phyloP scores from a whole-genome alignment of 2,888 invertebrate genomes.

The Drosophila yooni region DNA sequence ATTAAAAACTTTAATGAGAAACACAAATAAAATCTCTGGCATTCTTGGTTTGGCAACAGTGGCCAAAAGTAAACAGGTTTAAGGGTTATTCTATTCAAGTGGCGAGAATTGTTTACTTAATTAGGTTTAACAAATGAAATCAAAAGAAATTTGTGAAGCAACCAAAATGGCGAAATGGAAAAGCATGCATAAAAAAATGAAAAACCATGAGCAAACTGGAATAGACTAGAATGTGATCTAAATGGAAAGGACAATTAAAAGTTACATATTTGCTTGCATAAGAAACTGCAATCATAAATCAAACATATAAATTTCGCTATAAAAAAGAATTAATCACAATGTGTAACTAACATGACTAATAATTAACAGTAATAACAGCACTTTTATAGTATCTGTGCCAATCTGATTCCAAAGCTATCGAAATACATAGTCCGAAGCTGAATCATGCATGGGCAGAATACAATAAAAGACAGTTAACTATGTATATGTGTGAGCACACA shows the following conservation, averaged over 20 bases:
- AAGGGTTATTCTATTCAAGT: not conserved
- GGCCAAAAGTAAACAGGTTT: not conserved
- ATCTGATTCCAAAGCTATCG: constrained; percentile 36
- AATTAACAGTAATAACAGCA: not conserved
- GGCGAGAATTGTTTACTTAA: not conserved
- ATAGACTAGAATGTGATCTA: not conserved
- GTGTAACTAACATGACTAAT: constrained; percentile 42
- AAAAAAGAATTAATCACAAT: constrained; percentile 23
- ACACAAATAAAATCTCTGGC: too few relatives aligned
- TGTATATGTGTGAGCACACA: not conserved
- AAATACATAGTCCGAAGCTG: constrained; percentile 56
- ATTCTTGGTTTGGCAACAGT: not conserved
- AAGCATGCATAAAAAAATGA: not conserved
- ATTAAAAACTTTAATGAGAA: too few relatives aligned
- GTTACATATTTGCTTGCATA: not conserved
- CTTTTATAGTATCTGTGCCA: constrained; percentile 8
- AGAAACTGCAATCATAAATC: not conserved
- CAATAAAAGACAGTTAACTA: constrained; percentile 8
- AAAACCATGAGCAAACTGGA: not conserved
- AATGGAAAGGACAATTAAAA: not conserved
- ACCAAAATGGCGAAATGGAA: not conserved
- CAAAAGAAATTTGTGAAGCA: not conserved
- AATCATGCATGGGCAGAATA: constrained; percentile 47
- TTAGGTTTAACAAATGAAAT: not conserved
- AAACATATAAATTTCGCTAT: not conserved